Evolutionary conservation across 1,140 invertebrate species (phyloP).

Genomic region (Zaprionus davidi): DNA sequence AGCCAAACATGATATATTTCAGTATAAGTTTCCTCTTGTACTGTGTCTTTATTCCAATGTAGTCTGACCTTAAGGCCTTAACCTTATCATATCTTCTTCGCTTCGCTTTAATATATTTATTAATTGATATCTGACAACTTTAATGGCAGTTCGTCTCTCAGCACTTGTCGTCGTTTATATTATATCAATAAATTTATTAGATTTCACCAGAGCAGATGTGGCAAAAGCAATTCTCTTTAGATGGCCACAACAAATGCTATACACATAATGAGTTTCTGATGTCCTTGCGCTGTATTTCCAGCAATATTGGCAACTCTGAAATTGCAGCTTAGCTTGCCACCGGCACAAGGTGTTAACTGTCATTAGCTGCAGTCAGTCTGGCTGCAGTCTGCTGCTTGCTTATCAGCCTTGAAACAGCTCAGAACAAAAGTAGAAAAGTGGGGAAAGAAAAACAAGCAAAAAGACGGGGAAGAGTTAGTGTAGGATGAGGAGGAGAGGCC

Average conservation of each 20-base stretch:
- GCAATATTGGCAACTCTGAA: neutral
- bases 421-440: neutral
- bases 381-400: neutral
- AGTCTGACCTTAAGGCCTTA: no score
- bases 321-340: neutral
- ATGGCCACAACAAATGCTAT: neutral
- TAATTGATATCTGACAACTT: no score
- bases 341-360: conserved; percentile 17
- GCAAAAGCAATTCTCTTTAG: neutral
- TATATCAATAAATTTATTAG: neutral
- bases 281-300: neutral
- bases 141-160: no score
- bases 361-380: conserved; percentile 27
- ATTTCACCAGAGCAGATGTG: neutral
- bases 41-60: no score
- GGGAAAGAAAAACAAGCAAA: neutral
- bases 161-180: no score
- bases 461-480: neutral
- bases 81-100: no score
- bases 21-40: no score
- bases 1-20: no score
- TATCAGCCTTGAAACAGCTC: conserved; percentile 13
- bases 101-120: no score
- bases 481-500: no score
- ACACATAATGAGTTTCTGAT: conserved; percentile 27